A percentile compares a stretch with the other conserved stretches of the same genome.
phyloP scores from a whole-genome alignment of 92 coral and sea anemone species.

The Heteractis magnifica region DNA sequence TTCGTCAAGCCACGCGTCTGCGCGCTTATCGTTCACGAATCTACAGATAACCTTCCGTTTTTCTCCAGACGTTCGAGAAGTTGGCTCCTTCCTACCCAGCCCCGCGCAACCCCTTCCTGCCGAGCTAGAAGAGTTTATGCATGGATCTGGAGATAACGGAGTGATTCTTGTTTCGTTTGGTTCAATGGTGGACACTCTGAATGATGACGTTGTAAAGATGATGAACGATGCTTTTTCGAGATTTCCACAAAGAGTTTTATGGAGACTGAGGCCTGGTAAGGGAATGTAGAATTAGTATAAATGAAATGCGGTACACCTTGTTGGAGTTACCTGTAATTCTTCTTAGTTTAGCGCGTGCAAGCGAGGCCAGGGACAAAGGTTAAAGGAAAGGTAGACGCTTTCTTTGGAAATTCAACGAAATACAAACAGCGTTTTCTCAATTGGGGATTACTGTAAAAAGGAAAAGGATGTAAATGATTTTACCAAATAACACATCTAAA shows the following conservation, averaged over 20 bases:
- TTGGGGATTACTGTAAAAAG: too few species aligned
- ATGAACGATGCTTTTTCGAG: slow-evolving; percentile 37
- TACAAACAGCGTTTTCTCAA: neutral
- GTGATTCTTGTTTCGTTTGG: slow-evolving; percentile 46
- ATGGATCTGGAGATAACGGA: slow-evolving; percentile 47
- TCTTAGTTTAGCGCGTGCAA: too few species aligned
- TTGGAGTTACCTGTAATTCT: too few species aligned
- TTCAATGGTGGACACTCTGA: slow-evolving; percentile 20
- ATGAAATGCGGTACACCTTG: neutral
- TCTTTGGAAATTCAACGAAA: neutral
- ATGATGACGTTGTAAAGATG: slow-evolving; percentile 1
- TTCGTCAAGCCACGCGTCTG: too few species aligned
- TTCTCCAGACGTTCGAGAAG: slow-evolving; percentile 22
- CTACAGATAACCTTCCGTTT: neutral
- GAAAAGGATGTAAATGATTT: too few species aligned
- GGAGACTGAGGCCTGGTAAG: slow-evolving; percentile 30
- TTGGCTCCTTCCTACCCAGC: slow-evolving; percentile 37
- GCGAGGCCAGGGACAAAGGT: too few species aligned
- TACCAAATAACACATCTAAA: too few species aligned
- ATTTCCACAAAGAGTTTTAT: slow-evolving; percentile 37
- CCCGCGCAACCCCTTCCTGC: slow-evolving; percentile 46
- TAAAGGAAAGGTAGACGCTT: neutral
- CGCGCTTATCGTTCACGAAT: too few species aligned
- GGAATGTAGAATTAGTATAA: neutral
- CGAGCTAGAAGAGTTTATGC: slow-evolving; percentile 46